Evolutionary conservation across 2,113 vertebrate species (phyloP), one percentile per base, ranked within the genome.

Genomic region (Microtus richardsoni): DNA sequence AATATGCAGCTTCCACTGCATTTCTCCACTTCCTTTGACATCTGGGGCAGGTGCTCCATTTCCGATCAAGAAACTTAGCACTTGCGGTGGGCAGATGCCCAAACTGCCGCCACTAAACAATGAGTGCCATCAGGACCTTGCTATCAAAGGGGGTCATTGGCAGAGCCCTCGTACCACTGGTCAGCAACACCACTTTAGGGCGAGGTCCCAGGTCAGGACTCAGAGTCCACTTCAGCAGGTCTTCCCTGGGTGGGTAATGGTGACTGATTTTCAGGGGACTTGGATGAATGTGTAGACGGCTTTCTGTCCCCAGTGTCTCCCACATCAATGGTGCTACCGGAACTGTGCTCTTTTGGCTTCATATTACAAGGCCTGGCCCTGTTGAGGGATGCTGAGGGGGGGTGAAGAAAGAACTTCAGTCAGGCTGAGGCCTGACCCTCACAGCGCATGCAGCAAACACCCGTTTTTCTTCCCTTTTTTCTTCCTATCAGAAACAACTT

Each of bases 401-500:
- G 71, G 14, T 0, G 5, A 93, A 54, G 24, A 39, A 66, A 3
- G 60, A 17, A 28, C n/a, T 86, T 94, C 41, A 82, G 26, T 58
- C 24, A 26, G 47, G 77, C 30, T 77, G 79, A 95, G 85, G 19
- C 33, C 33, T 30, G 75, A 78, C 71, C 3, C 2, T 84, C 33
- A 58, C 12, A 64, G 12, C 13, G 28, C 39, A 22, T 24, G 47
- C 47, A 54, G 24, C n/a, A 44, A 54, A 92, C 74, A 49, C 6
- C 77, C n/a, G 21, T 58, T 36, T 77, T 92, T 75, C 19, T 26
- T 85, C 4, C 49, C 30, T 26, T 64, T 36, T 73, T 94, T 75
- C 19, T 26, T 85, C 93, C 84, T 74, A 19, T 74, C 73, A 77
- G 89, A 54, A 91, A 12, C 49, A 95, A 74, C 91, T 94, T 74